phyloP scores from a whole-genome alignment of 2,888 invertebrate species.

The Cryptocephalus primarius region DNA sequence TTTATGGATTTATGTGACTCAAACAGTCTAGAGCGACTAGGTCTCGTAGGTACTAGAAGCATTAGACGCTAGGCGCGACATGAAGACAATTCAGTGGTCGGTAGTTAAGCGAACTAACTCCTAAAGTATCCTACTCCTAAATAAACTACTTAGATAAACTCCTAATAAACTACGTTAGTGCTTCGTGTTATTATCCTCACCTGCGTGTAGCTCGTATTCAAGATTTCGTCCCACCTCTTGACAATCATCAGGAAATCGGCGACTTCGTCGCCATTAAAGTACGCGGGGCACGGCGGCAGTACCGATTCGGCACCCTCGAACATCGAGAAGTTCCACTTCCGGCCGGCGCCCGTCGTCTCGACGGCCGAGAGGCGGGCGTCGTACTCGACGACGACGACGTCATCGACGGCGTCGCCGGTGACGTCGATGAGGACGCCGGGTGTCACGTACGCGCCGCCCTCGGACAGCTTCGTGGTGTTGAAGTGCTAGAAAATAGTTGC shows the following conservation, averaged over 20 bases:
- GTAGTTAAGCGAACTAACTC: too few relatives aligned
- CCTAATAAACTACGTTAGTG: too few relatives aligned
- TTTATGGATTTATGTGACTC: too few relatives aligned
- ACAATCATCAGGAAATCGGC: conserved; percentile 71
- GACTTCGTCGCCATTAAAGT: conserved; percentile 62
- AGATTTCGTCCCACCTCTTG: conserved; percentile 27
- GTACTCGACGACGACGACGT: conserved; percentile 62
- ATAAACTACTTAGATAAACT: too few relatives aligned
- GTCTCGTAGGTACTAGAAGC: too few relatives aligned
- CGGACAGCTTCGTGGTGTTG: conserved; percentile 49
- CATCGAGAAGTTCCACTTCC: conserved; percentile 64
- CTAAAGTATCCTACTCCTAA: too few relatives aligned
- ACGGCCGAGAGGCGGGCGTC: conserved; percentile 63
- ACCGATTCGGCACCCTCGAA: conserved; percentile 52
- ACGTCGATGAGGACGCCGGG: conserved; percentile 51
- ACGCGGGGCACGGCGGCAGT: conserved; percentile 67
- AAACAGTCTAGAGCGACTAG: too few relatives aligned
- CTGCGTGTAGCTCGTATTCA: conserved; percentile 48
- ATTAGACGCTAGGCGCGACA: too few relatives aligned
- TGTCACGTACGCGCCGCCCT: too few relatives aligned
- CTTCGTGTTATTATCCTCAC: too few relatives aligned
- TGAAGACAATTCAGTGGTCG: too few relatives aligned
- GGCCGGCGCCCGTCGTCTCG: conserved; percentile 53
- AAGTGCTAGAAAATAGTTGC: conserved; percentile 37
- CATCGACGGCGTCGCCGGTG: conserved; percentile 57